Evolutionary conservation across 2,888 invertebrate species (phyloP).

Genomic region (Ophraella communa): DNA sequence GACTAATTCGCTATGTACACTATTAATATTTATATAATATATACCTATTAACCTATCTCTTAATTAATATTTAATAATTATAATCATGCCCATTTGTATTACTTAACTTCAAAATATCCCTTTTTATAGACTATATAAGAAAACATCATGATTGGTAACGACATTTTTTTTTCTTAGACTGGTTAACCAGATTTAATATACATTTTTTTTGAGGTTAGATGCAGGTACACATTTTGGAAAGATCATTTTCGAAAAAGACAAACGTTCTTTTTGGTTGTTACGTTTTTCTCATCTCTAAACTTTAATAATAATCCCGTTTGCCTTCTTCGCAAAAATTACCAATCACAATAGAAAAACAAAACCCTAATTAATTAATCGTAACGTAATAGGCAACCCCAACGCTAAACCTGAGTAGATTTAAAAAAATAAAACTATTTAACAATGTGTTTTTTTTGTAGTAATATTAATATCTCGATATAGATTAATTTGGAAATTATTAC

Average conservation of each 20-base stretch:
- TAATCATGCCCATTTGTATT: constrained; percentile 25
- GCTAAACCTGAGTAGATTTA: constrained; percentile 29
- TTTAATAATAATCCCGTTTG: too few relatives aligned
- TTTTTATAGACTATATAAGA: constrained; percentile 29
- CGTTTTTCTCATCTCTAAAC: too few relatives aligned
- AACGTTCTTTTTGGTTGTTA: too few relatives aligned
- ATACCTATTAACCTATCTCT: too few relatives aligned
- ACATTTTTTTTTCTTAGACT: constrained; percentile 26
- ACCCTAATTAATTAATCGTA: not conserved
- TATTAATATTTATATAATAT: too few relatives aligned
- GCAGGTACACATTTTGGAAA: constrained; percentile 52
- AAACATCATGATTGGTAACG: constrained; percentile 49
- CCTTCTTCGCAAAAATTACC: constrained; percentile 35
- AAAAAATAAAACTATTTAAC: too few relatives aligned
- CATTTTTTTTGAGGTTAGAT: constrained; percentile 47
- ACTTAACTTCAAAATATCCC: constrained; percentile 9
- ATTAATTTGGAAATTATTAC: not conserved
- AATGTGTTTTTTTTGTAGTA: too few relatives aligned
- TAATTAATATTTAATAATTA: not conserved
- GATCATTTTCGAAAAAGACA: constrained; percentile 29
- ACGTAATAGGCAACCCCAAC: not conserved
- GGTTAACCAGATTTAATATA: constrained; percentile 42
- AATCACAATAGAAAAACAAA: constrained; percentile 34
- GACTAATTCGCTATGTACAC: constrained; percentile 53
- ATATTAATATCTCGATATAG: too few relatives aligned